Conservation (phyloP, 2,888 invertebrate genomes). For the Hypena proboscidalis region DNA sequence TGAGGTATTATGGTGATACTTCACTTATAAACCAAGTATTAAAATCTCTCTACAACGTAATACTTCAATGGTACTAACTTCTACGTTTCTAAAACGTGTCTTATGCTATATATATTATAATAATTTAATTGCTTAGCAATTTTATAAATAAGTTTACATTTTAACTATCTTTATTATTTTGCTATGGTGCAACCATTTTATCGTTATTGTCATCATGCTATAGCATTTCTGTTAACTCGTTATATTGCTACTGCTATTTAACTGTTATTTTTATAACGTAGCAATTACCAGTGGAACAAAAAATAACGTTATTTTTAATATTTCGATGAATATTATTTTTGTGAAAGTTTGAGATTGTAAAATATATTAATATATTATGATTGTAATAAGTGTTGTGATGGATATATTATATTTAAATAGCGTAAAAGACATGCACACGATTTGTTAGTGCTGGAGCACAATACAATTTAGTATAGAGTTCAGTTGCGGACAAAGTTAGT, state of each 20-base stretch:
- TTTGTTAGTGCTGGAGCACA: conserved; percentile 37
- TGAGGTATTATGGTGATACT: too few relatives aligned
- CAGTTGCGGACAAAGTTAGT: conserved; percentile 18
- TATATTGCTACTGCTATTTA: conserved; percentile 6
- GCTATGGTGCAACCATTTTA: conserved; percentile 4
- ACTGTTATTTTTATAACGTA: neutral
- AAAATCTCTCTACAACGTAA: too few relatives aligned
- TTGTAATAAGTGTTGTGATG: conserved; percentile 47
- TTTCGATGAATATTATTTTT: conserved; percentile 24
- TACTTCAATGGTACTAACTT: too few relatives aligned
- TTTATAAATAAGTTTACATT: conserved; percentile 5
- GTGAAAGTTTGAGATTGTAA: conserved; percentile 25
- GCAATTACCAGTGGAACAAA: neutral
- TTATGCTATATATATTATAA: neutral
- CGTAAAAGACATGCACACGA: conserved; percentile 35
- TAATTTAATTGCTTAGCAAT: neutral
- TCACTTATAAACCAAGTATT: too few relatives aligned
- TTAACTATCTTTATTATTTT: neutral
- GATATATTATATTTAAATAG: conserved; percentile 35
- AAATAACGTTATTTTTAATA: conserved; percentile 1
- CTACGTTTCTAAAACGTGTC: too few relatives aligned
- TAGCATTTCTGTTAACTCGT: too few relatives aligned
- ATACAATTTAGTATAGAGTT: conserved; percentile 9
- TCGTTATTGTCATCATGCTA: too few relatives aligned
- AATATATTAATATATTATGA: conserved; percentile 12